Evolutionary conservation across 2,113 vertebrate genomes (phyloP).

Genomic region (Prolemur simus): DNA sequence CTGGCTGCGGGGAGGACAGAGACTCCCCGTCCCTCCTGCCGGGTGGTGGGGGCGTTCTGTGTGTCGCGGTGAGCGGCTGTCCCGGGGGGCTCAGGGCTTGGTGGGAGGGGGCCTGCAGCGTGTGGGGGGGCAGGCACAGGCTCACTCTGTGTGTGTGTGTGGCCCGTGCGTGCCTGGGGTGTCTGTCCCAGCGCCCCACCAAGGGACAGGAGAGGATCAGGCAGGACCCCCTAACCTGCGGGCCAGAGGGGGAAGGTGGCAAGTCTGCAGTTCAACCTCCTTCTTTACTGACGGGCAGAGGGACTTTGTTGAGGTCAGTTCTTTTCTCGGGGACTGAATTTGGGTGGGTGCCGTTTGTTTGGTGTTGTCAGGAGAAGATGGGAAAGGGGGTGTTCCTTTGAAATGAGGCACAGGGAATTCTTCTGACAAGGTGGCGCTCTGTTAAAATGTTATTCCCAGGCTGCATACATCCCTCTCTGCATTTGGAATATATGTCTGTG

Average conservation of each 20-base stretch:
- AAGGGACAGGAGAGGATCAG: background rate
- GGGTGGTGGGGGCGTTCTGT: slow-evolving; percentile 10
- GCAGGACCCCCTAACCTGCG: background rate
- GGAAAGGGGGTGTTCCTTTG: background rate
- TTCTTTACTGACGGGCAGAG: background rate
- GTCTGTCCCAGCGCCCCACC: accelerated
- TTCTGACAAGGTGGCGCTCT: background rate
- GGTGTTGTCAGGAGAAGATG: background rate
- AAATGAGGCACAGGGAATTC: background rate
- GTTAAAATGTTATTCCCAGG: background rate
- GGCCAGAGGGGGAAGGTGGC: background rate
- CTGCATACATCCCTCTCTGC: background rate
- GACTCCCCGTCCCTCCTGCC: background rate
- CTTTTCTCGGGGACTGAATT: background rate
- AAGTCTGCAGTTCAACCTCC: background rate
- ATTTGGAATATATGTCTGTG: background rate
- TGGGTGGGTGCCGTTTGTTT: background rate
- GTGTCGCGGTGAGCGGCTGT: background rate
- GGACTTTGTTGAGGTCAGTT: background rate
- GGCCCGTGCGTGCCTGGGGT: background rate
- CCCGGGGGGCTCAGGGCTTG: background rate
- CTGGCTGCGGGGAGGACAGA: background rate
- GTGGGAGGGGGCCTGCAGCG: background rate
- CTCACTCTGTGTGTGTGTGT: background rate
- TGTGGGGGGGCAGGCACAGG: accelerated